Base-by-base conservation (phyloP, 2,888 invertebrate genomes). In the Yponomeuta sedellus region DNA sequence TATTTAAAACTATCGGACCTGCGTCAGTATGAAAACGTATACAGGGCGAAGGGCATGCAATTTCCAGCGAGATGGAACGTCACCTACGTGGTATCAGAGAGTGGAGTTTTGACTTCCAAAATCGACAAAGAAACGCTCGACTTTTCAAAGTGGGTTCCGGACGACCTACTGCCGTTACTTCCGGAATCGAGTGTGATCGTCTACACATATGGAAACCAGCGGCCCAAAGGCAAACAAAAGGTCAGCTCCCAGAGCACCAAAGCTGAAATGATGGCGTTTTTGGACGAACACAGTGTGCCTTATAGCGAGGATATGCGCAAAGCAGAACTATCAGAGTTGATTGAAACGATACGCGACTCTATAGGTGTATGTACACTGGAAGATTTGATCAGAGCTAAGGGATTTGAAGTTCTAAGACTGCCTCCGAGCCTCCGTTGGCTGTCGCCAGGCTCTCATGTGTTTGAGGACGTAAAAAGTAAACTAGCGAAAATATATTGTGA, bases 181-280 rank as follows among this genome's bases (percentile, higher is more conserved):
- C 6, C 66, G 1, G 19, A 40, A 2, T 71, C 72, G 0, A 76
- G 74, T 67, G 72, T 79, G 0, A 68, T 78, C 5, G 71, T 81
- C 0, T 70, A 4, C 71, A 76, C 39, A 72, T 72, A 61, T 68
- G 44, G 16, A 1, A 52, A 52, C 44, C 44, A 16, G 16, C 44
- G 16, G 16, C 12, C 12, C 44, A 16, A 52, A 52, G 12, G 4
- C 16, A 52, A 12, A 16, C 44, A 12, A 16, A 52, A 52, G 16
- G 16, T 52, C 44, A 52, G 16, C 5, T 12, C 44, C 16, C 12
- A 16, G 16, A 74, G 73, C 44, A 56, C 71, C 3, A 75, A 70
- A 68, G 10, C 39, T 0, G 76, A 77, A 8, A 77, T 77, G 69
- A 71, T 70, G 0, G 61, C 69, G 0, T 82, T 81, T 81, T 67